Conservation (phyloP, 2,113 vertebrate genomes). For the Cyrtonyx montezumae region DNA sequence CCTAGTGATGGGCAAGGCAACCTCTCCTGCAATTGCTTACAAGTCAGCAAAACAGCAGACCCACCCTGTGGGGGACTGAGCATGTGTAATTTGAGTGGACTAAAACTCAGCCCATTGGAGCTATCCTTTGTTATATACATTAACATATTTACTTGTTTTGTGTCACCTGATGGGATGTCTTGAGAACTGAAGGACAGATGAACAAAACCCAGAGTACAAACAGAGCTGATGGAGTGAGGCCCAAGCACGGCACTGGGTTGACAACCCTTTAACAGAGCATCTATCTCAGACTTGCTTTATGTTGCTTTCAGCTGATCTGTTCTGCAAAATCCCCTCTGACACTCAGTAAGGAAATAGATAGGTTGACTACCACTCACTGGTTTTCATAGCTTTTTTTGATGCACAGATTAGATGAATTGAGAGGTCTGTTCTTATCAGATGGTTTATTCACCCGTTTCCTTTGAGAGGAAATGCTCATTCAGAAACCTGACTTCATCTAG, state of each 20-base stretch:
- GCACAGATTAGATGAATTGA: neutral
- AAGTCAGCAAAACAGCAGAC: neutral
- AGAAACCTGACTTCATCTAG: neutral
- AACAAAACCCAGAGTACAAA: neutral
- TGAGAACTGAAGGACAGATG: neutral
- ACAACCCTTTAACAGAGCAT: neutral
- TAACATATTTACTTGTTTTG: neutral
- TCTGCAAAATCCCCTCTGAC: neutral
- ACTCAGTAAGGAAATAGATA: neutral
- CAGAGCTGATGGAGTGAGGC: neutral
- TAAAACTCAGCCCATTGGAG: neutral
- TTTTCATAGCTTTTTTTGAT: neutral
- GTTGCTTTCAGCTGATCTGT: neutral
- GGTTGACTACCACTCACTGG: neutral
- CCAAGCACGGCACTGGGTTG: neutral
- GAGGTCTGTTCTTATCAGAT: neutral
- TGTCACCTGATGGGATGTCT: neutral
- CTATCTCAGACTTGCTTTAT: neutral
- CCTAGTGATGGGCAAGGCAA: neutral
- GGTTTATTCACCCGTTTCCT: neutral
- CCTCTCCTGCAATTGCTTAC: neutral
- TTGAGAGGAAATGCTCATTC: neutral
- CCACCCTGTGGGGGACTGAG: neutral
- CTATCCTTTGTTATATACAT: neutral
- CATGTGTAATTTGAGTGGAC: neutral